A percentile compares a stretch with the other conserved stretches of the same genome.
Conservation (phyloP, 2,113 vertebrate genomes). For the Nanorana parkeri region DNA sequence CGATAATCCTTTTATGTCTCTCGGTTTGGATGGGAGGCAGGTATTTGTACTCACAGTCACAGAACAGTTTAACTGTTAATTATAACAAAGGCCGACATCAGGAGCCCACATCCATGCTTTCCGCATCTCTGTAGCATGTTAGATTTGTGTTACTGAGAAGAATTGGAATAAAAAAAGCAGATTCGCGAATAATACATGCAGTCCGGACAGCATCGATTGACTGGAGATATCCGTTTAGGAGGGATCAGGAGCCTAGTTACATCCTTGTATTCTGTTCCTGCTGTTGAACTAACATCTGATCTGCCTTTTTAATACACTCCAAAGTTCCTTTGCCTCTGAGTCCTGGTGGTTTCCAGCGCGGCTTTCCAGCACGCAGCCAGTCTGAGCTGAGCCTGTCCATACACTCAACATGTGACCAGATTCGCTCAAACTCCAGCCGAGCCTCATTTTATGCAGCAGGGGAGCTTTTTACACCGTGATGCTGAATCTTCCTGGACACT, state of each 20-base stretch:
- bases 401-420: constrained; percentile 31
- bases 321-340: constrained; percentile 24
- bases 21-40: not conserved
- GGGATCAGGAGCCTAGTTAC: not conserved
- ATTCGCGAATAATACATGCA: not conserved
- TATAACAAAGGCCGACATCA: not conserved
- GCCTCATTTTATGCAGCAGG: constrained; percentile 49
- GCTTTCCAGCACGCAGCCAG: not conserved
- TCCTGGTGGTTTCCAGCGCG: not conserved
- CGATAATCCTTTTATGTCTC: not conserved
- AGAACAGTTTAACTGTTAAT: not conserved
- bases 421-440: constrained; percentile 38
- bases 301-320: not conserved
- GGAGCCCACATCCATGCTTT: not conserved
- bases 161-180: not conserved
- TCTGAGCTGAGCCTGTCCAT: constrained; percentile 22
- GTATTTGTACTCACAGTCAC: not conserved
- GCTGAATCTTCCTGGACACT: constrained; percentile 54
- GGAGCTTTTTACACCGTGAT: constrained; percentile 28
- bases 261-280: not conserved
- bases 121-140: constrained; percentile 8
- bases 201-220: not conserved
- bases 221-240: not conserved
- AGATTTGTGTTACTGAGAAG: not conserved
- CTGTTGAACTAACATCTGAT: not conserved